Evolutionary conservation across 2,888 invertebrate genomes (phyloP), one percentile per base, ranked within the genome.

Genomic region (Drosophila subsilvestris): DNA sequence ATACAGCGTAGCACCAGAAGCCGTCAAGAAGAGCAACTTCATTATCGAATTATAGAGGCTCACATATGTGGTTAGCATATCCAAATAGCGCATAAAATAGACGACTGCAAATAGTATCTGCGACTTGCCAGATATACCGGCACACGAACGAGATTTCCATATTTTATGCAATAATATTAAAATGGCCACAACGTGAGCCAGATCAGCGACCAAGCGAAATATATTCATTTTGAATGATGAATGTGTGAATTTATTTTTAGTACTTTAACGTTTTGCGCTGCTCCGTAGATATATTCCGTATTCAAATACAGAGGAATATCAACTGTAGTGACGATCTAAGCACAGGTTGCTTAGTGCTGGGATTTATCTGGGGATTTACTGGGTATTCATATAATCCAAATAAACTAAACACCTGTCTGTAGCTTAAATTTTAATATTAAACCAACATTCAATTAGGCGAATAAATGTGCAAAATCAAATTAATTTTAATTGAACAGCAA

Each of bases 71-170:
- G 98, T 98, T 90, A 99, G 94, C 90, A 99, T 94, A 93, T 99
- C 99, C 93, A 99, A 93, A 92, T 99, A 99, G 79, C 99, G 95
- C 60, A 98, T 94, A 70, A 97, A 95, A 92, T 98, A 99, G 20
- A 98, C 98, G 80, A 98, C 93, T 25, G 98, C 96, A 93, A 99
- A 99, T 58, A 99, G 94, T 81, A 99, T 96, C 93, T 99, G 99
- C 81, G 98, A 98, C 92, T 98, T 98, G 90, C 98, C 99, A 42
- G 98, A 99, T 91, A 99, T 98, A 89, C 99, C 99, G 94, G 99
- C 98, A 94, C 99, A 99, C 91, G 99, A 99, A 93, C 99, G 95
- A 48, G 98, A 97, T 93, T 98, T 99, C 99, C 99, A 99, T 94
- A 99, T 99, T 94, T 99, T 99, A 78, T 98, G 93, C 89, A 99